A percentile compares a stretch with the other conserved stretches of the same genome.
Evolutionary conservation across 2,113 vertebrate species (phyloP).

Genomic region (Anhinga rufa): DNA sequence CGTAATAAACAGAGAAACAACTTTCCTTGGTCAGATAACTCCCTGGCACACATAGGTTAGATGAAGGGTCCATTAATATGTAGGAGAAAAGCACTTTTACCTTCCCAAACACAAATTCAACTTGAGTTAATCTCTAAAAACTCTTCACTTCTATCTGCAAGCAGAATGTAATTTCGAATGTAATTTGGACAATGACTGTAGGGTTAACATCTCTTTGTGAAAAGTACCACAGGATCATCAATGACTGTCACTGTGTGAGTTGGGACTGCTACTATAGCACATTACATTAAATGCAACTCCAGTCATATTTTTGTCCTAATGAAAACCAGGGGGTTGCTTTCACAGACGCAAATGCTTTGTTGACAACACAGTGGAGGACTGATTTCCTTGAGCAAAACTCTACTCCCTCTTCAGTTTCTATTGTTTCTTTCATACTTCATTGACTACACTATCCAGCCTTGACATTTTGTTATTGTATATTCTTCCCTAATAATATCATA

Average conservation of each 20-base stretch:
- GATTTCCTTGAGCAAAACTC: slow-evolving; percentile 38
- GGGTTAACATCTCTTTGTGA: not conserved
- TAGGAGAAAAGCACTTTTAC: not conserved
- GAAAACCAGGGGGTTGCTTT: not conserved
- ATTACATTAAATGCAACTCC: not conserved
- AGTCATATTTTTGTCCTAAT: not conserved
- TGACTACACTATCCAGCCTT: slow-evolving; percentile 16
- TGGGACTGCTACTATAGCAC: not conserved
- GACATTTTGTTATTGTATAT: slow-evolving; percentile 49
- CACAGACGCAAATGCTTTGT: not conserved
- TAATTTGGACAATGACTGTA: not conserved
- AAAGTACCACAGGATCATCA: not conserved
- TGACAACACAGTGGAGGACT: not conserved
- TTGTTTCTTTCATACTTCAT: slow-evolving; percentile 45
- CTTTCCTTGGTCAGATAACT: not conserved
- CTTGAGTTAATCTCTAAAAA: not conserved
- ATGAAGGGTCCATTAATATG: not conserved
- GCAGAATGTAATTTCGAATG: not conserved
- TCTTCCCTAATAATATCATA: slow-evolving; percentile 33
- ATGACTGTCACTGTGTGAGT: not conserved
- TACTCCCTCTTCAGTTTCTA: not conserved
- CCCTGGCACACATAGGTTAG: not conserved
- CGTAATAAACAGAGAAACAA: not conserved
- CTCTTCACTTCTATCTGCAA: not conserved
- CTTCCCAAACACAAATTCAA: not conserved